A percentile compares a stretch with the other conserved stretches of the same genome.
These are phyloP conservation scores for Trochalopteron elliotii DNA, from an alignment of 2,113 vertebrate genomes.

Conservation along the genomic window DNA sequence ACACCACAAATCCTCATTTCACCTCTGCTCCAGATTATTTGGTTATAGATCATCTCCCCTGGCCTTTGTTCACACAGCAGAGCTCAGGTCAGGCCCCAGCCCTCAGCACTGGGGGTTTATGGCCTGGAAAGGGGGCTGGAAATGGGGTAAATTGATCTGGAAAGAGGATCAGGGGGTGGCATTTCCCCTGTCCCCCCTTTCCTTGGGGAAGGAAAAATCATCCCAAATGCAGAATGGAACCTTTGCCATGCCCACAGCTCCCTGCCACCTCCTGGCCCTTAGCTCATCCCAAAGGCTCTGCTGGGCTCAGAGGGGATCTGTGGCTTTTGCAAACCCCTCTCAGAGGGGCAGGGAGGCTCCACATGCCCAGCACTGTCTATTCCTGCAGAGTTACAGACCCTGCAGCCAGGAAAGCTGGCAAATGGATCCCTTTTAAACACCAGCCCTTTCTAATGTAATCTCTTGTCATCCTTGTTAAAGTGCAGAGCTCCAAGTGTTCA, in stretches of 20 bases:
- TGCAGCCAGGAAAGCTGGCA: not conserved
- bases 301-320: fast-evolving
- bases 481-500: not conserved
- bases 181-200: fast-evolving
- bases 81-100: not conserved
- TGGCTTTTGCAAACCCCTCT: not conserved
- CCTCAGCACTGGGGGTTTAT: not conserved
- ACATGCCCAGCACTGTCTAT: fast-evolving
- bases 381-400: not conserved
- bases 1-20: too few species aligned
- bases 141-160: not conserved
- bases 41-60: not conserved
- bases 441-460: not conserved
- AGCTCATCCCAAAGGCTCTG: not conserved
- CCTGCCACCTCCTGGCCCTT: not conserved
- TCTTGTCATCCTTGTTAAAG: not conserved
- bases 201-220: not conserved
- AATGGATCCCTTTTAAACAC: not conserved
- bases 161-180: too few species aligned
- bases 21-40: not conserved
- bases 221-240: not conserved
- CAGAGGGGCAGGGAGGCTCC: fast-evolving
- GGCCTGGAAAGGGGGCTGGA: too few species aligned
- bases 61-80: fast-evolving
- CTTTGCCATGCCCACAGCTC: not conserved